Evolutionary conservation across 2,888 invertebrate species (phyloP).

Genomic region (Tridacna crocea): DNA sequence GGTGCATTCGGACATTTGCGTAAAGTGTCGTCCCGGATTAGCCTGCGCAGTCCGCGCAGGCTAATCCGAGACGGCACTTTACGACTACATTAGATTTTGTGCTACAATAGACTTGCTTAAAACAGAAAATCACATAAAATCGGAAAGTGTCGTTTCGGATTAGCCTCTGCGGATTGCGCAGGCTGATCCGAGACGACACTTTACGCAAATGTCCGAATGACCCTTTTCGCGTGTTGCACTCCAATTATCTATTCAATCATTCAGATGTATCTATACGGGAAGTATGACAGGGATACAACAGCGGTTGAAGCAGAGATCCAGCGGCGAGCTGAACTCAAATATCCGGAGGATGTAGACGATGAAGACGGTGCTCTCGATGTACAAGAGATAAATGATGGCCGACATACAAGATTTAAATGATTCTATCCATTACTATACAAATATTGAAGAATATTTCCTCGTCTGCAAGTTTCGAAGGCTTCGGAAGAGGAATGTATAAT

Average conservation of each 20-base stretch:
- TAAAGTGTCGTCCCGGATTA: too few relatives aligned
- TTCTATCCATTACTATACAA: background rate
- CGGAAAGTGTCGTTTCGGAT: too few relatives aligned
- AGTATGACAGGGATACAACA: conserved; percentile 1
- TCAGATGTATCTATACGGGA: conserved; percentile 1
- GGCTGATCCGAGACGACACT: too few relatives aligned
- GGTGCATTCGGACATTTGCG: too few relatives aligned
- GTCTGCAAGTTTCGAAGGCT: background rate
- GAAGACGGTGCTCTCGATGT: background rate
- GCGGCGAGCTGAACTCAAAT: background rate
- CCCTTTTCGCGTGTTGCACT: too few relatives aligned
- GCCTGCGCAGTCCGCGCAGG: too few relatives aligned
- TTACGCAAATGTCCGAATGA: too few relatives aligned
- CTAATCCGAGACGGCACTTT: too few relatives aligned
- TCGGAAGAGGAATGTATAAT: background rate
- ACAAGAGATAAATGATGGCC: conserved; percentile 7
- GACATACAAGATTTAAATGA: conserved; percentile 12
- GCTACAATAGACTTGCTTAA: too few relatives aligned
- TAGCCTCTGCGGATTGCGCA: too few relatives aligned
- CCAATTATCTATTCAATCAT: background rate
- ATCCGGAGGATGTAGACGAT: conserved; percentile 4
- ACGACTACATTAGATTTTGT: too few relatives aligned
- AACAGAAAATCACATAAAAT: too few relatives aligned
- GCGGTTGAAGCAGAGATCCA: background rate
- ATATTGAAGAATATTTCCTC: background rate